Percentiles rank a stretch among this genome's conserved stretches.
phyloP scores from a whole-genome alignment of 2,113 vertebrate species.

The Spheniscus mendiculus region DNA sequence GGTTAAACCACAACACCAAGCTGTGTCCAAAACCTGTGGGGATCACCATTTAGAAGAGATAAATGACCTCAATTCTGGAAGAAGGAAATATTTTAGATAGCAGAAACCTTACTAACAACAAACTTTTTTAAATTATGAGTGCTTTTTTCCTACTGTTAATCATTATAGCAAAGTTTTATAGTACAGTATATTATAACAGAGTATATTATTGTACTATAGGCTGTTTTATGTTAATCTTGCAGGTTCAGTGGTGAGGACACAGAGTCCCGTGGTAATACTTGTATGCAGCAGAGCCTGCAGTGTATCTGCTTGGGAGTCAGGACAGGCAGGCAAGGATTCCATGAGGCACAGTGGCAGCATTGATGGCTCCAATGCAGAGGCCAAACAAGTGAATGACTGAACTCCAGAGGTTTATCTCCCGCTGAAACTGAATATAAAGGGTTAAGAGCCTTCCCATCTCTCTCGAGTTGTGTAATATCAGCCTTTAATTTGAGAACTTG shows the following conservation, averaged over 20 bases:
- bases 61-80: neutral
- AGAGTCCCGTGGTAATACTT: neutral
- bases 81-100: neutral
- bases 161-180: neutral
- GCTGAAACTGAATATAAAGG: neutral
- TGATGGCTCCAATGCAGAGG: neutral
- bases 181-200: neutral
- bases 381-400: neutral
- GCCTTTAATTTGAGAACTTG: neutral
- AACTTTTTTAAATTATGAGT: neutral
- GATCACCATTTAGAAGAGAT: neutral
- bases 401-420: neutral
- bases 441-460: neutral
- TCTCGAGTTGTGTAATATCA: neutral
- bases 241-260: neutral
- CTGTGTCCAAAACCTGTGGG: neutral
- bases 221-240: neutral
- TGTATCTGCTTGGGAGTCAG: neutral
- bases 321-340: neutral
- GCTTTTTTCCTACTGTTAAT: neutral
- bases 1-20: neutral
- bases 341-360: rapidly evolving
- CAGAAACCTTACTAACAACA: neutral
- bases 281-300: neutral
- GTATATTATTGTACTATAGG: neutral